Percentiles rank a stretch among this genome's conserved stretches.
phyloP scores from a whole-genome alignment of 2,113 vertebrate genomes.

The Bubalus kerabau region DNA sequence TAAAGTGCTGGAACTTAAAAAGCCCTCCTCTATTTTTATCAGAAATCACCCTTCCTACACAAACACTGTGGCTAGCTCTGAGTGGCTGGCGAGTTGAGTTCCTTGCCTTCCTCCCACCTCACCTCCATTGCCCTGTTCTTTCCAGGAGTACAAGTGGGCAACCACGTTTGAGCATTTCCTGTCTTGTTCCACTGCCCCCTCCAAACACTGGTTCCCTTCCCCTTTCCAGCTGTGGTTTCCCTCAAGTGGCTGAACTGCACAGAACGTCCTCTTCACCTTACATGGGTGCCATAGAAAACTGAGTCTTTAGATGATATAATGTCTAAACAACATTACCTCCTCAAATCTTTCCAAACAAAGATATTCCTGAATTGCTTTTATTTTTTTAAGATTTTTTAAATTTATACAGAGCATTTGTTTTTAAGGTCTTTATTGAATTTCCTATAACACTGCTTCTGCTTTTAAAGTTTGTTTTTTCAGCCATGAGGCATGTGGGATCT shows the following conservation, averaged over 20 bases:
- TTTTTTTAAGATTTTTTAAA: not conserved
- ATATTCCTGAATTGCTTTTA: not conserved
- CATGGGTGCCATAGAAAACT: not conserved
- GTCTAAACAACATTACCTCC: not conserved
- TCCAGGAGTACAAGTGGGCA: not conserved
- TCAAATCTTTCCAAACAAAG: not conserved
- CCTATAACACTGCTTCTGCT: not conserved
- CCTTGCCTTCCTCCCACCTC: not conserved
- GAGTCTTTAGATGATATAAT: not conserved
- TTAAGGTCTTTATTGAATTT: not conserved
- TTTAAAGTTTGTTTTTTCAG: not conserved
- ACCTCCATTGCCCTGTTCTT: not conserved
- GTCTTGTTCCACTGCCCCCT: not conserved
- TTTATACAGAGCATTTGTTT: not conserved
- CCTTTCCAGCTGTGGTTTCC: not conserved
- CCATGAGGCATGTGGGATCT: not conserved
- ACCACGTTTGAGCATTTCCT: not conserved
- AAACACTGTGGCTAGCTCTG: not conserved
- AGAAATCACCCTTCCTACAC: conserved; percentile 5
- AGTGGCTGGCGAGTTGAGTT: not conserved
- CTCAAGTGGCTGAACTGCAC: not conserved
- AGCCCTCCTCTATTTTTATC: conserved; percentile 33
- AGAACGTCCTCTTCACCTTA: not conserved
- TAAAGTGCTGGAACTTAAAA: conserved; percentile 15
- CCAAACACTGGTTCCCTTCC: not conserved